Evolutionary conservation across 2,888 invertebrate species (phyloP), one percentile per base, ranked within the genome.

Genomic region (Crossocerus cetratus): DNA sequence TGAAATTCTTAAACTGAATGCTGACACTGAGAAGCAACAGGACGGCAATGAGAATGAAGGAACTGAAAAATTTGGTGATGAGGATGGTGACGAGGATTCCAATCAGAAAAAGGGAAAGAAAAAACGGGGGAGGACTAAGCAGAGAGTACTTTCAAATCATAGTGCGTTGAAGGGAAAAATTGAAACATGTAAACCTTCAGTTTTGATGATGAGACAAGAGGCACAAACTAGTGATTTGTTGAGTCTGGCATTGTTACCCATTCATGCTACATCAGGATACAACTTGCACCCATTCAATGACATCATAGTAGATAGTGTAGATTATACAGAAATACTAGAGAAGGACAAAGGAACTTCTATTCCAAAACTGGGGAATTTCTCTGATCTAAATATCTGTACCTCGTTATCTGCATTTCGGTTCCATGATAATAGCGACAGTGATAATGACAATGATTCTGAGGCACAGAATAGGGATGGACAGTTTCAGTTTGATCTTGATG

Each of bases 1-100:
- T 55, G 96, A 96, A 86, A 94, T 95, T 1, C 91, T 96, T 77
- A 95, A 96, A 86, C 94, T 97, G 91, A 94, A 94, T 0, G 93
- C 94, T 0, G 95, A 94, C 0, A 90, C 95, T 63, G 93, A 90
- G 60, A 92, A 92, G 84, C 58, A 81, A 65, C 69, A 58, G 21
- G 49, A 81, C 45, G 74, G 69, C 11, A 45, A 61, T 21, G 67
- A 76, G 32, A 65, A 69, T 18, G 56, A 23, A 13, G 23, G 49
- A 77, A 43, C 85, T 21, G 71, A 72, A 60, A 77, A 5, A 1
- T 14, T 45, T 14, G 49, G 16, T 3, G 49, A 49, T 0, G 14
- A 49, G 3, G 49, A 49, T 2, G 11, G 11, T 32, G 8, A 75
- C 86, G 69, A 59, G 65, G 23, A 44, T 58, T 54, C 23, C 61